phyloP scores from a whole-genome alignment of 2,888 invertebrate genomes.

The Phaonia tiefii region DNA sequence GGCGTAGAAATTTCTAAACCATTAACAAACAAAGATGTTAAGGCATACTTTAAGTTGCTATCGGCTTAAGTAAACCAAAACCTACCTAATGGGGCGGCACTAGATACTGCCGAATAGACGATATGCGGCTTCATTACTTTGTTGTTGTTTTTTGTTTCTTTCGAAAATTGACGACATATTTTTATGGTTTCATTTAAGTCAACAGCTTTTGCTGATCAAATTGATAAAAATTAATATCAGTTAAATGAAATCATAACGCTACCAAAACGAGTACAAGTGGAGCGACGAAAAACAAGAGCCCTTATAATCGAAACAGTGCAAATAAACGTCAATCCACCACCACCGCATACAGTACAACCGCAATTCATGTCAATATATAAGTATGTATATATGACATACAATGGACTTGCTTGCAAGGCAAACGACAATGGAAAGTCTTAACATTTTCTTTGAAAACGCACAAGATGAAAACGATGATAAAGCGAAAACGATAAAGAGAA shows the following conservation, averaged over 20 bases:
- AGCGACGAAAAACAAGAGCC: conserved; percentile 67
- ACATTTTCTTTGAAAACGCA: conserved; percentile 45
- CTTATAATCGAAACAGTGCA: conserved; percentile 64
- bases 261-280: conserved; percentile 54
- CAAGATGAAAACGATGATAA: conserved; percentile 45
- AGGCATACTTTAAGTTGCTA: conserved; percentile 47
- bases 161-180: conserved; percentile 67
- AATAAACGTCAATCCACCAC: conserved; percentile 42
- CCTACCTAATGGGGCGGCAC: conserved; percentile 42
- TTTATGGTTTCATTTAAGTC: conserved; percentile 69
- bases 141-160: no score
- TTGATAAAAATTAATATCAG: conserved; percentile 76
- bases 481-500: conserved; percentile 27
- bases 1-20: not conserved
- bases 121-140: conserved; percentile 57
- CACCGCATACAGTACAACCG: conserved; percentile 41
- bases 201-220: conserved; percentile 70
- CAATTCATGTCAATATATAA: conserved; percentile 31
- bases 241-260: conserved; percentile 61
- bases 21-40: conserved; percentile 13
- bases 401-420: conserved; percentile 17
- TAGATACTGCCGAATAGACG: not conserved
- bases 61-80: conserved; percentile 46
- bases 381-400: no score
- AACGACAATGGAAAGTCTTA: conserved; percentile 18